phyloP scores from a whole-genome alignment of 2,113 vertebrate genomes.

The Carassius carassius region DNA sequence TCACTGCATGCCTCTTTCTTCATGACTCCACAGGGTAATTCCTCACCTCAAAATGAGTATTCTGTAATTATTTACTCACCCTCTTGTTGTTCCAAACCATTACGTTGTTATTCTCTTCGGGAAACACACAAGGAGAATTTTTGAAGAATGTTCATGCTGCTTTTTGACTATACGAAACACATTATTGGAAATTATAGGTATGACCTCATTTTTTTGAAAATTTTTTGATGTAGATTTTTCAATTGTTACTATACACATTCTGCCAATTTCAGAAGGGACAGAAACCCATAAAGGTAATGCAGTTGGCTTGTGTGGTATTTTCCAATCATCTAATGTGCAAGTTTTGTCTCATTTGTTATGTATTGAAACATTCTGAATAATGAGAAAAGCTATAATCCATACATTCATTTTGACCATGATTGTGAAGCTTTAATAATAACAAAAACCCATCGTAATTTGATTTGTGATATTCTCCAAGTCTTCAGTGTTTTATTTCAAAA shows the following conservation, averaged over 20 bases:
- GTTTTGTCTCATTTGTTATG: not conserved
- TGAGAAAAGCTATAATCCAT: not conserved
- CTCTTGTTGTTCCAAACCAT: not conserved
- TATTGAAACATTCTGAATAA: not conserved
- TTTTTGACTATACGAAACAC: not conserved
- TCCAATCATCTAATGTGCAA: not conserved
- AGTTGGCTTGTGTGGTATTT: not conserved
- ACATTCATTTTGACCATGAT: not conserved
- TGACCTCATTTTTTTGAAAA: not conserved
- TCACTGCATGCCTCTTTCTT: not conserved
- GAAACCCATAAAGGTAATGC: not conserved
- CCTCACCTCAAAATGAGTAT: not conserved
- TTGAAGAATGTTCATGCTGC: not conserved
- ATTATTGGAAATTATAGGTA: not conserved
- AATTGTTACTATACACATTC: too few relatives aligned
- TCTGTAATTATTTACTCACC: conserved; percentile 15
- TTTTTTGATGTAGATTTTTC: too few relatives aligned
- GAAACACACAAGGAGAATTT: not conserved
- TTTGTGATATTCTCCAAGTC: not conserved
- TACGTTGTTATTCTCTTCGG: not conserved
- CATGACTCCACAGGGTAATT: conserved; percentile 15
- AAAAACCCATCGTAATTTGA: not conserved
- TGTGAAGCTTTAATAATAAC: not conserved
- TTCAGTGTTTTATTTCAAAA: not conserved
- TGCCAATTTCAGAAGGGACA: not conserved